Percentiles rank a stretch among this genome's conserved stretches.
These are phyloP conservation scores for Notarius quadriscutis DNA, from an alignment of 2,113 vertebrate species.

Conservation along the genomic window DNA sequence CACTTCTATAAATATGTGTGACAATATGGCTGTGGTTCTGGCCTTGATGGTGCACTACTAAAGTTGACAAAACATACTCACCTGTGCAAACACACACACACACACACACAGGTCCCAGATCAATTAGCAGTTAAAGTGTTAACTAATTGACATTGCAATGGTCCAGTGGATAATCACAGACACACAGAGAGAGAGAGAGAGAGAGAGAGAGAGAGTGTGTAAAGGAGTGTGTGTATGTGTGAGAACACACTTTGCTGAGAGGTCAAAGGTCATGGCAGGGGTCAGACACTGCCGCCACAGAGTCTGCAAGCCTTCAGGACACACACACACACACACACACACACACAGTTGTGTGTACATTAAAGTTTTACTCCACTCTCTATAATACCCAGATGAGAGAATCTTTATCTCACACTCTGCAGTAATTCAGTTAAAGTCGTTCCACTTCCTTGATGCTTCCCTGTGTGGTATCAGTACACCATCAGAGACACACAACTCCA, in stretches of 20 bases:
- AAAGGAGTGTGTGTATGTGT: neutral
- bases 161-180: neutral
- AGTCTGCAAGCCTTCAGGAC: slow-evolving; percentile 18
- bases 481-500: too few species aligned
- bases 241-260: slow-evolving; percentile 8
- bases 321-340: slow-evolving; percentile 29
- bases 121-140: slow-evolving; percentile 29
- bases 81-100: slow-evolving; percentile 18
- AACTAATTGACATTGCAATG: slow-evolving; percentile 38
- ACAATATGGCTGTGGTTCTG: slow-evolving; percentile 7
- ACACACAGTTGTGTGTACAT: neutral
- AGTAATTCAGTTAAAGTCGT: neutral
- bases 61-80: slow-evolving; percentile 16
- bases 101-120: slow-evolving; percentile 18
- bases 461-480: too few species aligned
- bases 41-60: neutral
- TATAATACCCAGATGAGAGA: too few species aligned
- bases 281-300: slow-evolving; percentile 41
- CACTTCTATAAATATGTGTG: neutral
- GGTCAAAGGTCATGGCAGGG: slow-evolving; percentile 22
- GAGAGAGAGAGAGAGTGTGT: neutral
- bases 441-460: neutral
- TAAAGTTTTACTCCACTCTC: too few species aligned
- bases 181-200: neutral
- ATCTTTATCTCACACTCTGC: neutral